Percentiles rank a stretch among this genome's conserved stretches.
Conservation (phyloP, 1,140 invertebrate species). For the Diorhabda sublineata region DNA sequence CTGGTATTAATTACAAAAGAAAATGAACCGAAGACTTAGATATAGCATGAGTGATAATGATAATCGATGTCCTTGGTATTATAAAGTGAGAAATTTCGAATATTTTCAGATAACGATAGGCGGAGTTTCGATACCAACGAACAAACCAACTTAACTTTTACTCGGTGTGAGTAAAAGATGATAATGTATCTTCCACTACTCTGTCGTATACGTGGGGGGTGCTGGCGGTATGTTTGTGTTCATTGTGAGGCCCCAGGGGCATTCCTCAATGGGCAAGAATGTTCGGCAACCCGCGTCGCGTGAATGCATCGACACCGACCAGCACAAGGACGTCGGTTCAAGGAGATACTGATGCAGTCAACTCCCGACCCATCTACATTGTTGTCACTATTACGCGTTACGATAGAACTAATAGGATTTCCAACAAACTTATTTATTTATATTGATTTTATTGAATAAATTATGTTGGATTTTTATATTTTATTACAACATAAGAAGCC, state of each 20-base stretch:
- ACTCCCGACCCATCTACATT: not conserved
- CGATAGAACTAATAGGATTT: not conserved
- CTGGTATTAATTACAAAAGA: no score
- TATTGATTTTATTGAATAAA: no score
- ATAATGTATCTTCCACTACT: not conserved
- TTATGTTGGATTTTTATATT: no score
- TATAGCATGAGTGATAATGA: no score
- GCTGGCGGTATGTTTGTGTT: conserved; percentile 40
- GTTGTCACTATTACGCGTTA: not conserved
- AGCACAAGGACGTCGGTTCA: conserved; percentile 37
- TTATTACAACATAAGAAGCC: no score
- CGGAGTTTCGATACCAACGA: not conserved
- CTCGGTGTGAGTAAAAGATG: not conserved
- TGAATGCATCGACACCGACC: conserved; percentile 28
- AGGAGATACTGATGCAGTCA: conserved; percentile 27
- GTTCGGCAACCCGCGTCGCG: conserved; percentile 32
- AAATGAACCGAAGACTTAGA: no score
- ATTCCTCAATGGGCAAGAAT: conserved; percentile 37
- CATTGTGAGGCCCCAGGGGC: conserved; percentile 36
- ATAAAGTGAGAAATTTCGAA: not conserved
- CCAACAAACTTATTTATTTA: not conserved
- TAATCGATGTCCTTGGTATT: no score
- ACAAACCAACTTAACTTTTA: not conserved
- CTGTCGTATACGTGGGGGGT: conserved; percentile 23
- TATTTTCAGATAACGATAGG: not conserved